phyloP scores from a whole-genome alignment of 37 sponge, comb jelly and placozoan species.

The Spongilla lacustris region DNA sequence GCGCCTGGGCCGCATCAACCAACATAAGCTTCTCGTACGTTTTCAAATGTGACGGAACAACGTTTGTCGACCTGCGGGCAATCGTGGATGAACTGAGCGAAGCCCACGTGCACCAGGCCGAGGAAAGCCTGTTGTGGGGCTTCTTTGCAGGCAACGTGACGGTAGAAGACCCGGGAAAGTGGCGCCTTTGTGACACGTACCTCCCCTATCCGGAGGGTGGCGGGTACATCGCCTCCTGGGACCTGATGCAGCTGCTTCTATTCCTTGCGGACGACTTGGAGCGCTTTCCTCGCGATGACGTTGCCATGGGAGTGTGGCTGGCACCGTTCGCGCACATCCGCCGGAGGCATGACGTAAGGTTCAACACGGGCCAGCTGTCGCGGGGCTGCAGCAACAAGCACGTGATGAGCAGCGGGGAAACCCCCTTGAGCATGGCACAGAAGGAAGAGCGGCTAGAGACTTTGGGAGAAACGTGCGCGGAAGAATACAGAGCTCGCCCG shows the following conservation, averaged over 20 bases:
- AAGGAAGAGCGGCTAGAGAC: no score
- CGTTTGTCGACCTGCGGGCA: slow-evolving; percentile 37
- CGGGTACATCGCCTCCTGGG: slow-evolving; percentile 50
- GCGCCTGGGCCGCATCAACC: slow-evolving; percentile 54
- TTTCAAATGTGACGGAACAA: slow-evolving; percentile 75
- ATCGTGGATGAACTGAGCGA: slow-evolving; percentile 32
- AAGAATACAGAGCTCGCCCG: not conserved
- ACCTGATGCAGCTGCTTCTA: slow-evolving; percentile 28
- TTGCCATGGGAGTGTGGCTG: slow-evolving; percentile 62
- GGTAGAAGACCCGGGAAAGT: slow-evolving; percentile 22
- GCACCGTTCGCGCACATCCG: slow-evolving; percentile 47
- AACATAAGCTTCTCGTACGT: slow-evolving; percentile 52
- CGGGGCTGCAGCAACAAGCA: slow-evolving; percentile 75
- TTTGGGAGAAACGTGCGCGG: no score
- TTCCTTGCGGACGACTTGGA: slow-evolving; percentile 18
- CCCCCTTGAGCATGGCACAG: slow-evolving; percentile 43
- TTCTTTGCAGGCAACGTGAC: slow-evolving; percentile 45
- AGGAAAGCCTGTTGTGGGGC: slow-evolving; percentile 34
- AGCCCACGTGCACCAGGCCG: not conserved
- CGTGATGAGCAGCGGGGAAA: slow-evolving; percentile 67
- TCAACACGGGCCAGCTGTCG: slow-evolving; percentile 74
- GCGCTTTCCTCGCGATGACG: slow-evolving; percentile 57
- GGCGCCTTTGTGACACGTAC: slow-evolving; percentile 49
- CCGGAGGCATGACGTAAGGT: slow-evolving; percentile 65
- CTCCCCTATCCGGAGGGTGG: slow-evolving; percentile 73